Base-by-base conservation (phyloP, 2,888 invertebrate genomes). In the Kryphioiulus occultus region DNA sequence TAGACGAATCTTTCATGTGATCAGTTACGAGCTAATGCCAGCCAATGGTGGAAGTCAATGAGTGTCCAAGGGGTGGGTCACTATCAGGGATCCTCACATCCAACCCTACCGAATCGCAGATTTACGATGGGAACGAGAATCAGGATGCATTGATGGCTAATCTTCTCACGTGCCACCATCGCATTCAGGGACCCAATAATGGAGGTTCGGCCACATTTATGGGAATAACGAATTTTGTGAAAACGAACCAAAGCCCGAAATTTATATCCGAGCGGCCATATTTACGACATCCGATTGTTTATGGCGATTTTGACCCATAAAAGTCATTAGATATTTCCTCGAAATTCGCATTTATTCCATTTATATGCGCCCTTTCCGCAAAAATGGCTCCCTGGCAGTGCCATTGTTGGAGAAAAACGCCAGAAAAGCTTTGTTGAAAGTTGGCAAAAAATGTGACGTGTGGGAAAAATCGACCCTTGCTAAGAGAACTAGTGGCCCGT, bases 251-350 rank as follows among this genome's bases (percentile, higher is more conserved):
- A 59, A 22, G 30, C 30, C 30, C 30, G 30, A 78, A 78, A 30
- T 78, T 30, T 78, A 78, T 78, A 30, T 78, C 30, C 26, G 68
- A 22, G 5, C 68, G 22, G 68, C 78, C 78, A 30, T 78, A 78
- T 78, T 78, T 78, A 78, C 78, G 78, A 78, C 78, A 78, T 78
- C 78, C 78, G 78, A 78, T 78, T 78, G 78, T 78, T 78, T 78
- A 78, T 78, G 78, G 78, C 78, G 78, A 78, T 78, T 78, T 30
- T 78, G 78, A 78, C 78, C 78, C 78, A 78, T 30, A 78, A 78
- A 78, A 78, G 30, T 78, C 78, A 78, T 78, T 78, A 78, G 78
- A 78, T 78, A 78, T 78, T 78, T 78, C 78, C 78, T 30, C 26
- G 78, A 78, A 78, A 78, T 78, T 78, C 78, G 78, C 78, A 30